Percentiles rank a stretch among this genome's conserved stretches.
phyloP scores from a whole-genome alignment of 2,797 vertebrate species.

The Hafferia zeledoni region DNA sequence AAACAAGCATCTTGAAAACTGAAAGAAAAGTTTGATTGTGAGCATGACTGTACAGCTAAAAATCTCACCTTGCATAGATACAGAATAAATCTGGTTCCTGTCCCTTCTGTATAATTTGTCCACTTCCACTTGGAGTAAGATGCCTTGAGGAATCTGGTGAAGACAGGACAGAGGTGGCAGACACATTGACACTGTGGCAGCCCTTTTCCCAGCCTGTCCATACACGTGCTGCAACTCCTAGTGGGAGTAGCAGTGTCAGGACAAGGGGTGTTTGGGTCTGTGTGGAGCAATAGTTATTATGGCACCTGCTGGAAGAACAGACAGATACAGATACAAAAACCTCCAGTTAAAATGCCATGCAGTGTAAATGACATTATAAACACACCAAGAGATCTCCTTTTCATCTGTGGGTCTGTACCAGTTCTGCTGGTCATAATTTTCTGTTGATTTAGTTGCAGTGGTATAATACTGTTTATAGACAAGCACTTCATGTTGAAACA shows the following conservation, averaged over 20 bases:
- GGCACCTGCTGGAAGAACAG: neutral
- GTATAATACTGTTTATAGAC: neutral
- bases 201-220: neutral
- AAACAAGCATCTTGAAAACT: neutral
- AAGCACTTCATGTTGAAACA: neutral
- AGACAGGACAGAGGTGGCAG: neutral
- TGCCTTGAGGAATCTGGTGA: neutral
- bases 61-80: neutral
- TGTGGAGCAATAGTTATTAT: neutral
- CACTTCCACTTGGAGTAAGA: neutral
- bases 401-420: neutral
- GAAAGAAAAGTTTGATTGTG: neutral
- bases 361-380: neutral
- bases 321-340: neutral
- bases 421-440: neutral
- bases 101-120: neutral
- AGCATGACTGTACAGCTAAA: neutral
- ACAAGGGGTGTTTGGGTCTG: neutral
- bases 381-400: neutral
- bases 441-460: neutral
- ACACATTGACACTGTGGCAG: neutral
- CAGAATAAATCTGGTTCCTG: neutral
- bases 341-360: neutral
- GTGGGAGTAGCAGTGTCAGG: neutral
- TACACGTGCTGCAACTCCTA: accelerated